Base-by-base conservation (phyloP, 2,797 vertebrate genomes). In the Chrosomus eos region DNA sequence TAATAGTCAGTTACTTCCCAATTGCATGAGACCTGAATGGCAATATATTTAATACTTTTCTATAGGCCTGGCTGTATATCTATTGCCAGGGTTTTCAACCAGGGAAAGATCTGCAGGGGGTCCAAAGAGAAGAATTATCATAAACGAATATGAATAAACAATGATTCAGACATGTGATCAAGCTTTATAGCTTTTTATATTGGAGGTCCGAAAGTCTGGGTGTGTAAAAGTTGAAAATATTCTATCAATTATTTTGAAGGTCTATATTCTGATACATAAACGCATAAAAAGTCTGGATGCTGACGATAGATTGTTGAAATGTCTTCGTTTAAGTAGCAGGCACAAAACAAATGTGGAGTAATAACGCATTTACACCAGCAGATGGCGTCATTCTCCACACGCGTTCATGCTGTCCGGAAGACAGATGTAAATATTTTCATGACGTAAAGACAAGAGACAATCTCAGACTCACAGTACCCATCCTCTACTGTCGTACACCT, bases 361-460 rank as follows among this genome's bases (percentile, higher is more conserved):
- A 36, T 55, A 19, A 13, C 16, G 26, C 6, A 7, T 18, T 45
- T 33, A 23, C 9, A 7, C 92, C 94, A 90, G 88, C 89, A 94
- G 95, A 87, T 90, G 93, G 88, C 3, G 92, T 82, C n/a, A 86
- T 89, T 84, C 80, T 74, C 87, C 85, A 74, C 67, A n/a, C 55
- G 45, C 82, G 51, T 26, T 84, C 91, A 88, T 26, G 91, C 92
- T 84, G 89, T 91, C 90, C 91, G 93, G 92, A 94, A 94, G 90
- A 92, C 87, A 80, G 87, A 91, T 83, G 93, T 93, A 93, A 95
- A 95, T 92, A 92, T 93, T 93, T 91, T 88, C 26, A 91, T 95
- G 95, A 96, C 94, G 94, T 94, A 88, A 23, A 60, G 55, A 60
- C 55, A 68, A 23, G 79, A 88, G 55, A 81, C 86, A 83, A 75